phyloP scores from a whole-genome alignment of 2,113 vertebrate genomes.

The Burhinus oedicnemus region DNA sequence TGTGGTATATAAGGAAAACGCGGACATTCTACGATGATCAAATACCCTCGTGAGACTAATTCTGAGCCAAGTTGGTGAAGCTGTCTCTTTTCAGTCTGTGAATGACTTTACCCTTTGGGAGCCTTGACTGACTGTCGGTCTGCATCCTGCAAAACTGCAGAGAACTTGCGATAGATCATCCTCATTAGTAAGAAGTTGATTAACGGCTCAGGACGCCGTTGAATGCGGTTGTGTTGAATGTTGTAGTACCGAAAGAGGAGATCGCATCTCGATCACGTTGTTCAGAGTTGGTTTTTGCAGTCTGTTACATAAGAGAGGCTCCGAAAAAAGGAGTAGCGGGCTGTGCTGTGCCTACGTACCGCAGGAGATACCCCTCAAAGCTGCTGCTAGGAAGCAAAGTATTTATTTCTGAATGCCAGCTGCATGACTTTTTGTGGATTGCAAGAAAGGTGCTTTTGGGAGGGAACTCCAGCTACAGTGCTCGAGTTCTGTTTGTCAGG shows the following conservation, averaged over 20 bases:
- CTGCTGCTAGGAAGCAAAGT: background rate
- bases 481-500: background rate
- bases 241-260: background rate
- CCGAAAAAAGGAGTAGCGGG: background rate
- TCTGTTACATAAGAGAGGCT: conserved; percentile 61
- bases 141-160: background rate
- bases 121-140: background rate
- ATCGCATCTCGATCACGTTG: conserved; percentile 18
- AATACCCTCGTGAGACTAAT: background rate
- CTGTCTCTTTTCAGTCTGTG: background rate
- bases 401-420: background rate
- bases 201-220: background rate
- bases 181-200: conserved; percentile 31
- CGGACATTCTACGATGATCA: accelerated
- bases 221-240: background rate
- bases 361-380: background rate
- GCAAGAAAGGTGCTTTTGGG: background rate
- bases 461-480: background rate
- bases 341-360: background rate
- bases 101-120: background rate
- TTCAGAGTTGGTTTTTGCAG: conserved; percentile 54
- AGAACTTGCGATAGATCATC: background rate
- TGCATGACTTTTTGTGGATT: background rate
- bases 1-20: background rate
- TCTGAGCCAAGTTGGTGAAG: background rate